These are phyloP conservation scores for Diabrotica virgifera DNA, from an alignment of 1,140 invertebrate genomes.

Conservation along the genomic window DNA sequence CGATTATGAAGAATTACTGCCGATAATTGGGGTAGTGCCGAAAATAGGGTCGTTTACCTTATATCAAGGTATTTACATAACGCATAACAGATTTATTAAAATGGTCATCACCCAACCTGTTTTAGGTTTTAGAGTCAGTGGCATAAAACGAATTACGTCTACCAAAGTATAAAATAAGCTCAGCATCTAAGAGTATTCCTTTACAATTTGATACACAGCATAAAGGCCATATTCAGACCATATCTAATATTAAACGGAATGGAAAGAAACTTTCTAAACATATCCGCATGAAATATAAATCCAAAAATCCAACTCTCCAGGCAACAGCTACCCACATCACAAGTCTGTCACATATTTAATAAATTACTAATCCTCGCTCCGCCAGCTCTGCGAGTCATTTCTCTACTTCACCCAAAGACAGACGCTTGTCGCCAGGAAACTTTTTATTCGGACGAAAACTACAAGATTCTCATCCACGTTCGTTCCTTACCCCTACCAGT, in stretches of 20 bases:
- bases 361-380: conserved; percentile 8
- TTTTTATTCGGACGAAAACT: conserved; percentile 14
- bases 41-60: too few species aligned
- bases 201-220: too few species aligned
- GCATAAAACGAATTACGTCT: too few species aligned
- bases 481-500: background rate
- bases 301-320: background rate
- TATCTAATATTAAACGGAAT: background rate
- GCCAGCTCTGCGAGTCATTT: conserved; percentile 6
- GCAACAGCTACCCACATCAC: background rate
- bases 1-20: too few species aligned
- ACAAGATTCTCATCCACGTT: conserved; percentile 6
- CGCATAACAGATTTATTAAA: too few species aligned
- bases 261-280: background rate
- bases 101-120: too few species aligned
- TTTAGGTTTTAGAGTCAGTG: too few species aligned
- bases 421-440: conserved; percentile 15
- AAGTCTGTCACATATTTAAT: conserved; percentile 9
- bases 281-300: conserved; percentile 1
- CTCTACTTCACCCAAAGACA: conserved; percentile 12
- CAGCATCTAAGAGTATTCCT: too few species aligned
- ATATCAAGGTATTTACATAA: too few species aligned
- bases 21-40: too few species aligned
- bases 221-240: too few species aligned
- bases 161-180: too few species aligned